Evolutionary conservation across 2,797 vertebrate genomes (phyloP), one percentile per base, ranked within the genome.

Genomic region (Nyctibius grandis): DNA sequence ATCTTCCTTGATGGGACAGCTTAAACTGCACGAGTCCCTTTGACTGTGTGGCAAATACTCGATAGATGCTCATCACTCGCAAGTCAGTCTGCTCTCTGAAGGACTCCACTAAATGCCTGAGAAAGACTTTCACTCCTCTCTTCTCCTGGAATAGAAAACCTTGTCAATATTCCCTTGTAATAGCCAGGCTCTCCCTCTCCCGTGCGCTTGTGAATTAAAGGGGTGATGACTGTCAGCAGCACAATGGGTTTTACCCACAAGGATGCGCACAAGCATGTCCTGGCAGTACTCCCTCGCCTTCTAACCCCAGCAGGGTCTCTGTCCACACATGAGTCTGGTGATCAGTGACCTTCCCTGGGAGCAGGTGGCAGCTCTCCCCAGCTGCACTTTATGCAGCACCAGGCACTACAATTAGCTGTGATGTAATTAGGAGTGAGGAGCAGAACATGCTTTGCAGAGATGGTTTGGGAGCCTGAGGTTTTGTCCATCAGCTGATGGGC

Each of bases 171-270:
- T 59, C 47, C 38, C 33, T 53, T n/a, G 16, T 74, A 45, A 31
- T 29, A 9, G 31, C n/a, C 29, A 17, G 10, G 36, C 9, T 69
- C 12, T 79, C 29, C 29, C 50, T 50, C 14, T 79, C 20, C n/a
- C 21, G 4, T 7, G 21, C 50, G 54, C 36, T 76, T 73, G 40
- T 57, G 60, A 83, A 67, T 74, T 67, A 64, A 80, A 57, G 33
- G 18, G 18, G 9, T 29, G 28, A 42, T 65, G 44, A 12, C 33
- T 51, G 33, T 7, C 84, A 87, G 50, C 69, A 92, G 54, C 53
- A 60, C 60, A 25, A 13, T 0, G 3, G 31, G 12, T 23, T 72
- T 92, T 64, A 60, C 50, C 25, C 53, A 28, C 0, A 1, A 38
- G 22, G 45, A 42, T 75, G 40, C 50, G 18, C 38, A 75, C 23